These are phyloP conservation scores for Diloba caeruleocephala DNA, from an alignment of 2,888 invertebrate species.

Conservation along the genomic window DNA sequence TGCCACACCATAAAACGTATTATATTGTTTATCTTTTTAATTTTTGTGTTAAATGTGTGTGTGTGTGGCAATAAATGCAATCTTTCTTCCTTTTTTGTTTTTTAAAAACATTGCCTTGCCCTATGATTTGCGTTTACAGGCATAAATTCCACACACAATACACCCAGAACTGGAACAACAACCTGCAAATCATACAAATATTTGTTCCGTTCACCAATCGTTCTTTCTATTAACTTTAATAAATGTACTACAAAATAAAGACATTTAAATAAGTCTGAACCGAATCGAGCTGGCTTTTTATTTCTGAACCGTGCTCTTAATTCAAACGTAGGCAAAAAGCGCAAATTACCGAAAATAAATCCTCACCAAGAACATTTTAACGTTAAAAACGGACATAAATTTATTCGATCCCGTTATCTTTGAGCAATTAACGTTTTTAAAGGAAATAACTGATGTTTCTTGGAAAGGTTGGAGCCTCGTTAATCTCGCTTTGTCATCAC, in stretches of 20 bases:
- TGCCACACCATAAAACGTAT: too few species aligned
- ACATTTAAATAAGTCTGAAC: constrained; percentile 26
- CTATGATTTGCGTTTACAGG: too few species aligned
- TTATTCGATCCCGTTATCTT: constrained; percentile 58
- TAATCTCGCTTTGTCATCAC: constrained; percentile 54
- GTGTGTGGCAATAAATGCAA: too few species aligned
- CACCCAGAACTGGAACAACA: not conserved
- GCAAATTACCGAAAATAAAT: constrained; percentile 56
- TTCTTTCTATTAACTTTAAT: too few species aligned
- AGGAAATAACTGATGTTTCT: constrained; percentile 30
- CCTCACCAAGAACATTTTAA: constrained; percentile 48
- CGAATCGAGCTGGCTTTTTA: constrained; percentile 31
- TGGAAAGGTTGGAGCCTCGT: constrained; percentile 25
- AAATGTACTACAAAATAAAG: constrained; percentile 9
- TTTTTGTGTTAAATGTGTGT: too few species aligned
- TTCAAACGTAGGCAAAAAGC: constrained; percentile 45
- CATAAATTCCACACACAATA: too few species aligned
- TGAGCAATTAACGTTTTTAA: constrained; percentile 55
- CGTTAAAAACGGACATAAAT: constrained; percentile 52
- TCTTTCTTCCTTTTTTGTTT: too few species aligned
- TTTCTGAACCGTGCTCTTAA: constrained; percentile 36
- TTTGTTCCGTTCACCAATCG: too few species aligned
- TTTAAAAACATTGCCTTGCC: too few species aligned
- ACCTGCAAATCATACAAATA: too few species aligned
- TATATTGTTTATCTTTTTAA: too few species aligned